Conservation (phyloP, 1,140 invertebrate genomes). For the Ooceraea biroi region DNA sequence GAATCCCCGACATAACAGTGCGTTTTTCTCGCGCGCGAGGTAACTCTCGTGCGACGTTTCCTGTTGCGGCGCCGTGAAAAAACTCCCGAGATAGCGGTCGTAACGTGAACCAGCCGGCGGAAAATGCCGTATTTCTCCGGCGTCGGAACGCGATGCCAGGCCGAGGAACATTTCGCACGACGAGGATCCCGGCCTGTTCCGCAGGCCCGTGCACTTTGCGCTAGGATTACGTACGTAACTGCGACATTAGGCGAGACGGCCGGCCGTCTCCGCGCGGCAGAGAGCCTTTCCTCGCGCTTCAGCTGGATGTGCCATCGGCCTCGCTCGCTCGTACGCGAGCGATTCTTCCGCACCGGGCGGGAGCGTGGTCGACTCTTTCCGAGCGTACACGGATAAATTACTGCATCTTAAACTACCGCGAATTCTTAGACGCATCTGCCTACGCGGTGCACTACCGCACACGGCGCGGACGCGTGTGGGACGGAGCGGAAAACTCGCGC, state of each 20-base stretch:
- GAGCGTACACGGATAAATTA: conserved; percentile 17
- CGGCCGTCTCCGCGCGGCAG: background rate
- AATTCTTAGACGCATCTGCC: conserved; percentile 28
- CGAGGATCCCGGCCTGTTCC: too few relatives aligned
- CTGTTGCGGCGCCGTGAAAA: background rate
- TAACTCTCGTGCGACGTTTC: background rate
- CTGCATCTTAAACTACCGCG: background rate
- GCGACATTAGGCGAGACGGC: conserved; percentile 11
- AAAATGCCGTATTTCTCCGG: conserved; percentile 20
- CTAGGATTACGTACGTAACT: conserved; percentile 28
- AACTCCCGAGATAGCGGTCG: background rate
- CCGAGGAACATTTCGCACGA: background rate
- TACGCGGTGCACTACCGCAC: background rate
- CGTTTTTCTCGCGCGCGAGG: background rate
- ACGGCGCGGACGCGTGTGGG: background rate
- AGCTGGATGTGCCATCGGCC: conserved; percentile 17
- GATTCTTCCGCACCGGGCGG: conserved; percentile 11
- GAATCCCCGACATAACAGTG: background rate
- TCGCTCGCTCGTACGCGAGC: conserved; percentile 5
- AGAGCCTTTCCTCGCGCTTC: background rate
- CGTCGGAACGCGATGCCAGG: background rate
- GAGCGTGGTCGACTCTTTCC: conserved; percentile 6
- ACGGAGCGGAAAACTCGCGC: background rate
- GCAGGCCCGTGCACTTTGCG: background rate
- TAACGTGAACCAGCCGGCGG: background rate